Base-by-base conservation (phyloP, 2,888 invertebrate species). In the Lycophotia porphyrea region DNA sequence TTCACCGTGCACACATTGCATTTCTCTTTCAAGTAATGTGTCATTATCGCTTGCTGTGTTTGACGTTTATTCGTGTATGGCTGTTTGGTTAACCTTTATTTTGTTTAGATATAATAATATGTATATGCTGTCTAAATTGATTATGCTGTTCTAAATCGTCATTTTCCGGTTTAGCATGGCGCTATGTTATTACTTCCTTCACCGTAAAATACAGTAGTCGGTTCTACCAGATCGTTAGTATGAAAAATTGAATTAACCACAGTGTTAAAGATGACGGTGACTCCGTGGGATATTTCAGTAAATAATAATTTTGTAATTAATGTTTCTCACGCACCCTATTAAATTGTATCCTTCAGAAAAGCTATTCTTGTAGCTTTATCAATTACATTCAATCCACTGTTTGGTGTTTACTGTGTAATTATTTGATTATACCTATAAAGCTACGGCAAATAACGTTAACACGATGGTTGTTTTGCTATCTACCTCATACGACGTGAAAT, bases 1-100 rank as follows among this genome's bases (percentile, higher is more conserved):
- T 81, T 82, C 78, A 82, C 76, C 67, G 81, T 77, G 71, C 80
- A 86, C 84, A 83, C 74, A 79, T 74, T 86, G 80, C 84, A 87
- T 88, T 88, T 87, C 84, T 87, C 81, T 84, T 84, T 79, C 84
- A 76, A 84, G 75, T 81, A 71, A 71, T 71, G 31, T 77, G 52
- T 71, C 67, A 77, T 80, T 86, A 78, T 76, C 76, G 61, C 64
- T 75, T 66, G 75, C 61, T 34, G 13, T 58, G 39, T 81, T 67
- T 36, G 63, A 70, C 63, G 27, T 79, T 61, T 83, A 58, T 83
- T 73, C 55, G 15, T 68, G 24, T 39, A 18, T 15, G 8, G 67
- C 31, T 49, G 49, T 36, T 66, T 61, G 11, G 27, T 52, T 67
- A 34, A 78, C 52, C 24, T 34, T 70, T 34, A 31, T 49, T 61